Base-by-base conservation (phyloP, 2,797 vertebrate species). In the Lacerta viridis region DNA sequence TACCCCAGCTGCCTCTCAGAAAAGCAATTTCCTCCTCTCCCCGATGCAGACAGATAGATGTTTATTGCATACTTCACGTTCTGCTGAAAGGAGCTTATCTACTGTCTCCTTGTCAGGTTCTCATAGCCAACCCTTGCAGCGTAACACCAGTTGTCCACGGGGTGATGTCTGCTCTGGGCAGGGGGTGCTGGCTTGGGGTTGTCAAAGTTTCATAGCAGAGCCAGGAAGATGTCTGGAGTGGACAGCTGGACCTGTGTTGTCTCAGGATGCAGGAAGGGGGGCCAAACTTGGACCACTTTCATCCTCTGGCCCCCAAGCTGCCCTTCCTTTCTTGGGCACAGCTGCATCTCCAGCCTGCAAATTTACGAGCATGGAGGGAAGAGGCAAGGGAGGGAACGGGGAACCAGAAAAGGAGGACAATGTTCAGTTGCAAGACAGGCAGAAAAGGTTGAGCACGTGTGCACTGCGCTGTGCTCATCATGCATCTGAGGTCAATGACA, bases 401-500 rank as follows among this genome's bases (percentile, higher is more conserved):
- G 29, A 61, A 61, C 83, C 66, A 59, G 85, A 80, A 87, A 87
- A 80, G 77, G 85, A 86, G 71, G 66, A 50, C 66, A 71, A 71
- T 83, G 81, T 6, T 80, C 50, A 18, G 15, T 2, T n/a, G n/a
- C 55, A 33, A 33, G 13, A 4, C 20, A 33, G 79, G 23, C 55
- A 29, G 79, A 36, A 59, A n/a, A 61, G 79, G 77, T 1, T 46
- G 39, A 61, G 25, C 15, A 17, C 33, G 3, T 74, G 71, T 41
- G 41, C 4, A 43, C 76, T 78, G 55, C 8, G 1, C 78, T 80
- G 59, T 36, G 75, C 11, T 43, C 75, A 46, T 77, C 10, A 25
- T 25, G 29, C 11, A 29, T 17, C 75, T 5, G 18, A 77, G 75
- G 75, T 27, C 75, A 5, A 29, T 25, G 17, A 29, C 43, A 77